Base-by-base conservation (phyloP, 2,113 vertebrate species). In the Bufo gargarizans region DNA sequence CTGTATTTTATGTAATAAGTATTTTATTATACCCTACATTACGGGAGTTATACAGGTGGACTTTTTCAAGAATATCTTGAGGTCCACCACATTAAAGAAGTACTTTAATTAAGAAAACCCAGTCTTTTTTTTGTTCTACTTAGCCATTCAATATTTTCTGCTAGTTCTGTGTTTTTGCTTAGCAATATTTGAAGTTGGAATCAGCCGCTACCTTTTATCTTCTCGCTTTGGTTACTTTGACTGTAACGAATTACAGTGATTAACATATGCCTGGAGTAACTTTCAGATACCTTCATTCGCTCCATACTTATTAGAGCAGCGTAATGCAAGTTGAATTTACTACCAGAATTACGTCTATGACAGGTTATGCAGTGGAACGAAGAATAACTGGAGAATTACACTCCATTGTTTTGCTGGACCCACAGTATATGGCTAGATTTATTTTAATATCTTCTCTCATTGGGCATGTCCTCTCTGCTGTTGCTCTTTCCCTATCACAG, bases 171-270 rank as follows among this genome's bases (percentile, higher is more conserved):
- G 22, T 11, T 72, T 53, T 82, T 69, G 50, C 78, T 72, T 82
- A 71, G 78, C 77, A 72, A 87, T 78, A 82, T 22, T 19, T 79
- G 17, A 79, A 79, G 56, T 59, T 59, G 78, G 10, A 17, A 82
- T 49, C 59, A n/a, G 8, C 1, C 7, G 1, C 19, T 56, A 79
- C 20, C 50, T 79, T 79, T 79, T 43, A 71, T 71, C 22, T 50
- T 13, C 20, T 55, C 20, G 43, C 16, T 58, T n/a, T 53, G 59
- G 16, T 67, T 22, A 67, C 78, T 58, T 69, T 53, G 61, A 83
- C 69, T 47, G 49, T 69, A 83, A 83, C 22, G 61, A 69, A 69
- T 20, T 50, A 50, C 5, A 83, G n/a, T 69, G 19, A 49, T 53
- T 22, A 67, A 53, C n/a, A 58, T 9, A 22, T 6, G 50, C 45